Evolutionary conservation across 2,797 vertebrate genomes (phyloP).

Genomic region (Melanotaenia boesemani): DNA sequence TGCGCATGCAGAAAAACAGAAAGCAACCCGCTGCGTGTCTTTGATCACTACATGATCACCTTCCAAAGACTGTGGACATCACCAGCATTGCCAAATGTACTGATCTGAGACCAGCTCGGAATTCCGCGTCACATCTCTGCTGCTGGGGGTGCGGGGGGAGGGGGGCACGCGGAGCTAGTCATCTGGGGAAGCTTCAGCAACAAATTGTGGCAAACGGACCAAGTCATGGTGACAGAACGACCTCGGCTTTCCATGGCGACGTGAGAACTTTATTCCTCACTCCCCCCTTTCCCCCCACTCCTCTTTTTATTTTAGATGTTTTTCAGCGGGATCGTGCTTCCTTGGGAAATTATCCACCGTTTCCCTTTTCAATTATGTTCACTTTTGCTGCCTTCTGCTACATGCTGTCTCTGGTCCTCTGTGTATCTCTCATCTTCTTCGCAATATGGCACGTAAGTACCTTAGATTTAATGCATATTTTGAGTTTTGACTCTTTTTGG

Average conservation of each 20-base stretch:
- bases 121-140: slow-evolving; percentile 31
- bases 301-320: slow-evolving; percentile 57
- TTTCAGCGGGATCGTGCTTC: slow-evolving; percentile 58
- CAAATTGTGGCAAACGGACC: slow-evolving; percentile 64
- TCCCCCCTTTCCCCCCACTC: not conserved
- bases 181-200: slow-evolving; percentile 50
- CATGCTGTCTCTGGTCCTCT: slow-evolving; percentile 88
- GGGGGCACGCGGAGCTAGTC: slow-evolving; percentile 29
- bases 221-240: slow-evolving; percentile 66
- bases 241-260: slow-evolving; percentile 55
- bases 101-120: slow-evolving; percentile 50
- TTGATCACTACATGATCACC: slow-evolving; percentile 1
- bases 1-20: slow-evolving; percentile 22
- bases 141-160: slow-evolving; percentile 10
- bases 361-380: slow-evolving; percentile 82
- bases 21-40: not conserved
- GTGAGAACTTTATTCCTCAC: slow-evolving; percentile 64
- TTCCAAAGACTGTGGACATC: slow-evolving; percentile 2
- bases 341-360: slow-evolving; percentile 64
- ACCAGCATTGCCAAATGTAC: slow-evolving; percentile 15
- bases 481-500: not conserved
- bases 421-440: slow-evolving; percentile 87
- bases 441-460: slow-evolving; percentile 89
- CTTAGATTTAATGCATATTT: not conserved
- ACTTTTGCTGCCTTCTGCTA: slow-evolving; percentile 89